A percentile compares a stretch with the other conserved stretches of the same genome.
Evolutionary conservation across 2,797 vertebrate species (phyloP).

Genomic region (Hydrophis major): DNA sequence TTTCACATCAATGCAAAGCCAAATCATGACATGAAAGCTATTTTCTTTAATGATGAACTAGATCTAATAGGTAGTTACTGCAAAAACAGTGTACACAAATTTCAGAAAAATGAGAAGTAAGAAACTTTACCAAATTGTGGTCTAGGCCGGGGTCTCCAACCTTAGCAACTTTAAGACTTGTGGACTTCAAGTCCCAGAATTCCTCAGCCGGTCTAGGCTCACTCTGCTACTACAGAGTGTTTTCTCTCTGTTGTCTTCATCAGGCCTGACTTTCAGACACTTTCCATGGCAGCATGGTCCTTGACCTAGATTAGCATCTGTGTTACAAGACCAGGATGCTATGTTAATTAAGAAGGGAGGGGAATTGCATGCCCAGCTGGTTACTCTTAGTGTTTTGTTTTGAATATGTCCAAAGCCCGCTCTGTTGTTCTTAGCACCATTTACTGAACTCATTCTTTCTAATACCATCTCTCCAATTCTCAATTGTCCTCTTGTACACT

Average conservation of each 20-base stretch:
- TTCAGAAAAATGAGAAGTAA: slow-evolving; percentile 1
- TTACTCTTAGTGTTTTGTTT: neutral
- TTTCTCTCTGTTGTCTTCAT: neutral
- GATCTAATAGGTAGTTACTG: neutral
- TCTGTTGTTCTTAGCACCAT: neutral
- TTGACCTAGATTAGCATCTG: neutral
- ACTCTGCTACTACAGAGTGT: neutral
- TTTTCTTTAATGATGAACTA: neutral
- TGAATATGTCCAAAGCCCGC: neutral
- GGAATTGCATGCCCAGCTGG: neutral
- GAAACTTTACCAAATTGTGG: neutral
- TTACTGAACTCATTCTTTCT: neutral
- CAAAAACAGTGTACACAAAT: neutral
- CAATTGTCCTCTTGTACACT: neutral
- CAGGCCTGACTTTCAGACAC: neutral
- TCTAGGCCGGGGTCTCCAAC: no score
- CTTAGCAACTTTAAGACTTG: no score
- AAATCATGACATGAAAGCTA: neutral
- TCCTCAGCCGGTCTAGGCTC: no score
- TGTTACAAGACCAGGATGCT: neutral
- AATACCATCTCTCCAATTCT: neutral
- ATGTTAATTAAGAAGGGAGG: neutral
- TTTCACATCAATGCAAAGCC: neutral
- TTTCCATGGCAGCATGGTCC: neutral
- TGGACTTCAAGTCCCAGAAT: no score